Evolutionary conservation across 2,888 invertebrate genomes (phyloP).

Genomic region (Tetrapedia diversipes): DNA sequence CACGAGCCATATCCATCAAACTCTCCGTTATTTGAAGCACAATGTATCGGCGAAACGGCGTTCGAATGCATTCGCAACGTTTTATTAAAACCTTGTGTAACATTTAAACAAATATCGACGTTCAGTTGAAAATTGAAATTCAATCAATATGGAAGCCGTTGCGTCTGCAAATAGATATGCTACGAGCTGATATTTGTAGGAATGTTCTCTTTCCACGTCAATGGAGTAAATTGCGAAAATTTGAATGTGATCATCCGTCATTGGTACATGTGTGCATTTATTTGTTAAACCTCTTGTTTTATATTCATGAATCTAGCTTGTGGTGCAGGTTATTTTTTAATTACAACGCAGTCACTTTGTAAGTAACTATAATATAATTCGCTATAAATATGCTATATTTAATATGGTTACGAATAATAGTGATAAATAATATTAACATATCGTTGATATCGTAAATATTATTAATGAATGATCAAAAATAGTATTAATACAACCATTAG

Average conservation of each 20-base stretch:
- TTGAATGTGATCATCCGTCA: not conserved
- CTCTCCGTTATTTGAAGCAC: not conserved
- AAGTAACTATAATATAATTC: too few relatives aligned
- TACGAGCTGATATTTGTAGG: slow-evolving; percentile 4
- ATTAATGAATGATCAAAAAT: too few relatives aligned
- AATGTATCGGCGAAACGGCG: not conserved
- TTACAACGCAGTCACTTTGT: too few relatives aligned
- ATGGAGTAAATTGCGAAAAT: not conserved
- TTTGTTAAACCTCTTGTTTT: too few relatives aligned
- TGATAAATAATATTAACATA: too few relatives aligned
- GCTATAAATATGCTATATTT: too few relatives aligned
- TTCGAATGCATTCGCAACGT: not conserved
- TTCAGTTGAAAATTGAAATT: slow-evolving; percentile 2
- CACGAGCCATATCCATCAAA: not conserved
- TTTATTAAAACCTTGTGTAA: slow-evolving; percentile 11
- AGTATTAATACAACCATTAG: too few relatives aligned
- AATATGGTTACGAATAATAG: too few relatives aligned
- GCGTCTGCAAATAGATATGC: not conserved
- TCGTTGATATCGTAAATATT: too few relatives aligned
- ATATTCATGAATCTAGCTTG: too few relatives aligned
- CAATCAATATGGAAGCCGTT: slow-evolving; percentile 4
- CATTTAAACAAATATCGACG: slow-evolving; percentile 13
- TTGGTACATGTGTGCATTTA: not conserved
- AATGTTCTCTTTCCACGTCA: slow-evolving; percentile 3
- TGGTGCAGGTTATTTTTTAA: too few relatives aligned